Evolutionary conservation across 2,797 vertebrate species (phyloP), one percentile per base, ranked within the genome.

Genomic region (Chaunax sp.): DNA sequence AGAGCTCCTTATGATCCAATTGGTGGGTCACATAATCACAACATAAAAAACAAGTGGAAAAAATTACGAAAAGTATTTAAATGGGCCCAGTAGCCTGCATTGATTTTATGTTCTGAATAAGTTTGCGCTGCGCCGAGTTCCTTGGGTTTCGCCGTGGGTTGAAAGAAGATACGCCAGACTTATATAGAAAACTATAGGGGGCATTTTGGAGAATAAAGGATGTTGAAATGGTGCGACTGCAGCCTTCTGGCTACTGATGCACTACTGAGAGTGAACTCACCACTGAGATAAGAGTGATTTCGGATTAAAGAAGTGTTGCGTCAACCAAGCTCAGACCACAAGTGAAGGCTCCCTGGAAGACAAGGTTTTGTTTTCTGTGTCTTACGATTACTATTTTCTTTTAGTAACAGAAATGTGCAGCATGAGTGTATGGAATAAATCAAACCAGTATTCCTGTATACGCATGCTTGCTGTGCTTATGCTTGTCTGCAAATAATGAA

Each of bases 381-480:
- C 25, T 16, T 60, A 55, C 60, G 60, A 63, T 72, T 43, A 56
- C 43, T 40, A 40, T 43, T 18, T 49, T 46, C 10, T 56, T 41
- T 43, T 9, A 46, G 18, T 38, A 43, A 61, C 57, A 64, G 18
- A 61, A 75, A 64, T 55, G 49, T 44, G 41, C 59, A 57, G 57
- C 26, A 12, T 56, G 15, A 40, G n/a, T 9, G n/a, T 56, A 69
- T 52, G 8, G 25, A 64, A 77, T 71, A 26, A 20, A 45, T 37
- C 56, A 64, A 50, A 64, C 47, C 22, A 54, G 28, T 26, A 47
- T 67, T 62, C 54, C 6, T 4, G 28, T 30, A 8, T 51, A 50
- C 61, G 53, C 22, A 23, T 45, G 46, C 65, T 26, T 46, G n/a
- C 30, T 68, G 46, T 33, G 28, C 28, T 16, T 18, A 26, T 41